phyloP scores from a whole-genome alignment of 37 sponge, comb jelly and placozoan genomes.

The Ephydatia muelleri region DNA sequence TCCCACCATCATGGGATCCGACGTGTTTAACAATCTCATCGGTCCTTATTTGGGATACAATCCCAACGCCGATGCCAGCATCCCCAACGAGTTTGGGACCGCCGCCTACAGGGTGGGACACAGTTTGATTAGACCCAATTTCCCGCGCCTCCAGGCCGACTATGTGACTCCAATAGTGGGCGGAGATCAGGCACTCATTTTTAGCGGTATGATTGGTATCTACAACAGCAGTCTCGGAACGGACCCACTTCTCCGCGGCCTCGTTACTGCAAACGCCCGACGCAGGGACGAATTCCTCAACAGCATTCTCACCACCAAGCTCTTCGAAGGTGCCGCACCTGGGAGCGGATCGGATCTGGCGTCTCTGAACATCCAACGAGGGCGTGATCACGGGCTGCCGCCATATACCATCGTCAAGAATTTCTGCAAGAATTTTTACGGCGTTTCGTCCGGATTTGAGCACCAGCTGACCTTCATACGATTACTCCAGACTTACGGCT shows the following conservation, averaged over 20 bases:
- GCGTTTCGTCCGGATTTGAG: slow-evolving; percentile 20
- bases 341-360: slow-evolving; percentile 72
- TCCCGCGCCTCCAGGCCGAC: slow-evolving; percentile 63
- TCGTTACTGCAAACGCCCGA: slow-evolving; percentile 42
- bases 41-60: slow-evolving; percentile 72
- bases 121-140: slow-evolving; percentile 66
- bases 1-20: slow-evolving; percentile 71
- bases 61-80: slow-evolving; percentile 51
- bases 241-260: slow-evolving; percentile 79
- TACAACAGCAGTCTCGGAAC: slow-evolving; percentile 59
- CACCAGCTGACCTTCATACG: slow-evolving; percentile 26
- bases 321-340: slow-evolving; percentile 43
- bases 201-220: slow-evolving; percentile 18
- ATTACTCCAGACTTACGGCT: slow-evolving; percentile 58
- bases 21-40: slow-evolving; percentile 34
- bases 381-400: slow-evolving; percentile 90
- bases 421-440: slow-evolving; percentile 56
- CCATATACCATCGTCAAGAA: slow-evolving; percentile 64
- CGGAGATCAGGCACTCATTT: slow-evolving; percentile 51
- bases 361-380: slow-evolving; percentile 86
- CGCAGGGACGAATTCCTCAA: slow-evolving; percentile 80
- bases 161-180: slow-evolving; percentile 24
- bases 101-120: slow-evolving; percentile 93
- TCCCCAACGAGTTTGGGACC: slow-evolving; percentile 79
- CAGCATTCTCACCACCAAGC: slow-evolving; percentile 52